Conservation (phyloP, 2,113 vertebrate genomes). For the Boleophthalmus pectinirostris region DNA sequence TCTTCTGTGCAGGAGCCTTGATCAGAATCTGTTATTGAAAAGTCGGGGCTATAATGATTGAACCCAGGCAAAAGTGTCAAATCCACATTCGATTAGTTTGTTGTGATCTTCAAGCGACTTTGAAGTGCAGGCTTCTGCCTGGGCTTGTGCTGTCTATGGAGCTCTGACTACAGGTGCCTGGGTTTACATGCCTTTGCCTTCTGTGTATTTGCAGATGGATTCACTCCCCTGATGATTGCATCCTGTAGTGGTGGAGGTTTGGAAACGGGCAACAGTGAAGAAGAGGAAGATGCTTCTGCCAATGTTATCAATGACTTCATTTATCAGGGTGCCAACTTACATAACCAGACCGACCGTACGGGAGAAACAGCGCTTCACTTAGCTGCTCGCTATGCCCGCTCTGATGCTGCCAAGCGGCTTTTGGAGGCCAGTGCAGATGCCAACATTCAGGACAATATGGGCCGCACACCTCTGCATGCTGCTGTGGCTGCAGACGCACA, state of each 20-base stretch:
- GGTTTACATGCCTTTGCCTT: neutral
- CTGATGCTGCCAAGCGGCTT: constrained; percentile 93
- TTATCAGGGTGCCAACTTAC: constrained; percentile 94
- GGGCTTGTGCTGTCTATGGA: constrained; percentile 49
- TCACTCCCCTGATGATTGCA: constrained; percentile 97
- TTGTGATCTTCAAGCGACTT: constrained; percentile 65
- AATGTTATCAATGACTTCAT: constrained; percentile 97
- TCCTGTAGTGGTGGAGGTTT: constrained; percentile 96
- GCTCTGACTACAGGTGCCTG: neutral
- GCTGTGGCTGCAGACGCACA: constrained; percentile 94
- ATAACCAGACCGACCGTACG: constrained; percentile 97
- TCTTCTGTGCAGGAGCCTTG: constrained; percentile 56
- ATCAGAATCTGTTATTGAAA: constrained; percentile 75
- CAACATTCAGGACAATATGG: constrained; percentile 98
- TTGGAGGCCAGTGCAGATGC: constrained; percentile 95
- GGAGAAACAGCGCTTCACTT: constrained; percentile 95
- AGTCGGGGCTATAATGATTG: constrained; percentile 61
- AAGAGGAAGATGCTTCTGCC: constrained; percentile 90
- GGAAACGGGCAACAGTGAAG: constrained; percentile 93
- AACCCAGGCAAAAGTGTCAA: constrained; percentile 60
- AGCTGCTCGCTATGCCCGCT: constrained; percentile 94
- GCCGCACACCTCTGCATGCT: constrained; percentile 90
- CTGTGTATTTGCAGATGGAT: constrained; percentile 83
- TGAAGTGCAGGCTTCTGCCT: constrained; percentile 53
- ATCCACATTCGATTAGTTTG: constrained; percentile 77